Evolutionary conservation across 2,888 invertebrate species (phyloP), one percentile per base, ranked within the genome.

Genomic region (Scaptomyza reducta): DNA sequence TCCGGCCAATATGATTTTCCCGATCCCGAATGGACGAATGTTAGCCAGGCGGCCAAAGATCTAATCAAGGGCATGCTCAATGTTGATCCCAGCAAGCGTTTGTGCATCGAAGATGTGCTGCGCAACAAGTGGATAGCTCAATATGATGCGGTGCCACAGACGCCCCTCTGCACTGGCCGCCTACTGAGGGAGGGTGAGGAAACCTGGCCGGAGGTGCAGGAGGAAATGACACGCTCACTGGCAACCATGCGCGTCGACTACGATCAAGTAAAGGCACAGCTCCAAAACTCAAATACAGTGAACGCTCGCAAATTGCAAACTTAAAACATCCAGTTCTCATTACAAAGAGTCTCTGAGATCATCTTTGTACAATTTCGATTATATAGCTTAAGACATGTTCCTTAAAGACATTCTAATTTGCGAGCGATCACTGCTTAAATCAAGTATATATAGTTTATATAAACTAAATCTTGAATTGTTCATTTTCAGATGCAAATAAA

Each of bases 241-340:
- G 98, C 99, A 45, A 98, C 98, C 53, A 99, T 99, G 99, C 93
- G 99, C 56, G 99, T 99, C 9, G 99, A 99, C 92, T 98, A 98
- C 91, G 99, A 99, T 92, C 96, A 97, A 93, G 95, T 95, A 42
- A 50, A 29, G 13, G 11, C 35, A 14, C 6, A 22, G n/a, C n/a
- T 18, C 10, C 16, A 2, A 1, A 13, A 10, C 3, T 18, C 5
- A 18, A 35, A 1, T 11, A 14, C 50, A 25, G 50, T 50, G 7
- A 11, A n/a, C 33, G 22, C 35, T 22, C 22, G 18, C 18, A 22
- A 14, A 6, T 9, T 14, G 9, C 6, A 35, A 35, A 6, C n/a
- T 35, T 35, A 35, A 5, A 35, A n/a, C 35, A n/a, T n/a, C n/a
- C n/a, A n/a, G n/a, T 31, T 11, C 2, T 31, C 31, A 31, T 31